Conservation (phyloP, 2,113 vertebrate genomes). For the Rafetus swinhoei region DNA sequence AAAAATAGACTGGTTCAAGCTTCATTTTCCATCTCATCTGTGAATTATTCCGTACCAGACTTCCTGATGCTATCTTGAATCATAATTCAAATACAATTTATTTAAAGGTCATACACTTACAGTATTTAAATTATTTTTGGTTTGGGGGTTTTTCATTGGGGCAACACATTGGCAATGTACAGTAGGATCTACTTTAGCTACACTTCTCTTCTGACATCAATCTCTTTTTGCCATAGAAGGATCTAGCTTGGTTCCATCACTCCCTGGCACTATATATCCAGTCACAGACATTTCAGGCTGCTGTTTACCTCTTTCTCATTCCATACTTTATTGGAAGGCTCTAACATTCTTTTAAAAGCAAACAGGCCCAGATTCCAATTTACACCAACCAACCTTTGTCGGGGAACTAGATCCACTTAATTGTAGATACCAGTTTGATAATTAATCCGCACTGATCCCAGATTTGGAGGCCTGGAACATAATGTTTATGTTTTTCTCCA, state of each 20-base stretch:
- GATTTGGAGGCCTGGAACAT: slow-evolving; percentile 10
- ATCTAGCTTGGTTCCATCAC: not conserved
- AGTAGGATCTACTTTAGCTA: not conserved
- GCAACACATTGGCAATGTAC: slow-evolving; percentile 31
- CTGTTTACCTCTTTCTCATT: not conserved
- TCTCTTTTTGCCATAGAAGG: not conserved
- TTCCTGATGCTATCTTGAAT: not conserved
- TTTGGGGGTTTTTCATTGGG: slow-evolving; percentile 6
- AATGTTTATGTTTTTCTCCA: not conserved
- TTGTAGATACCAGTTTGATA: not conserved
- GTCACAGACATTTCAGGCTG: not conserved
- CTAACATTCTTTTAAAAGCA: accelerated
- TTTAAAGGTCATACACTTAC: slow-evolving; percentile 37
- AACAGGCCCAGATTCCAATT: not conserved
- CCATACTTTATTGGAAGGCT: not conserved
- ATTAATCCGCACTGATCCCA: slow-evolving; percentile 37
- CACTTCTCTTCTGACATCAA: not conserved
- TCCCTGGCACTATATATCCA: accelerated
- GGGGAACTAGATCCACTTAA: not conserved
- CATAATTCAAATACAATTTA: slow-evolving; percentile 47
- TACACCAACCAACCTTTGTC: slow-evolving; percentile 6
- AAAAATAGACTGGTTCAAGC: not conserved
- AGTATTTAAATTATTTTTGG: not conserved
- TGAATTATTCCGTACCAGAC: slow-evolving; percentile 1
- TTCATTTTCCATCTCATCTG: not conserved